These are phyloP conservation scores for Trichopria drosophilae DNA, from an alignment of 2,888 invertebrate species.

Conservation along the genomic window DNA sequence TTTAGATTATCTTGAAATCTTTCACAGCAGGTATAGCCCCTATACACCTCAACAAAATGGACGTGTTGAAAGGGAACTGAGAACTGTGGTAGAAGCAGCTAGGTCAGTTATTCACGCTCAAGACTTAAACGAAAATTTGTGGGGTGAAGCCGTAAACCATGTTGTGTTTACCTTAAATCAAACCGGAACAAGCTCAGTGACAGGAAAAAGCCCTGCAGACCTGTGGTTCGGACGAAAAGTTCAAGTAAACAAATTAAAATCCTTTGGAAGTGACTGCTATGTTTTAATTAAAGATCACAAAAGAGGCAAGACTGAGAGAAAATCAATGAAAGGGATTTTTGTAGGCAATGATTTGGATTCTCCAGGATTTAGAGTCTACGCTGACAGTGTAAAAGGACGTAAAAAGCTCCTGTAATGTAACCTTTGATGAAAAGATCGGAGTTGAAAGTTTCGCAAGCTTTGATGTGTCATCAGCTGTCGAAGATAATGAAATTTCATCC, in stretches of 20 bases:
- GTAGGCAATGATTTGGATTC: constrained; percentile 28
- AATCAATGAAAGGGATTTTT: constrained; percentile 27
- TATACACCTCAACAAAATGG: constrained; percentile 46
- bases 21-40: constrained; percentile 32
- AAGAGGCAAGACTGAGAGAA: constrained; percentile 19
- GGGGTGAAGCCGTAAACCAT: constrained; percentile 21
- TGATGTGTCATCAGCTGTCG: background rate
- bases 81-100: constrained; percentile 43
- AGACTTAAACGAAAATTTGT: constrained; percentile 10
- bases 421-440: constrained; percentile 19
- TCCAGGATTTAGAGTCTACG: constrained; percentile 24
- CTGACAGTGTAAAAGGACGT: constrained; percentile 18
- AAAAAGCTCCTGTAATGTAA: constrained; percentile 25
- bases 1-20: constrained; percentile 37
- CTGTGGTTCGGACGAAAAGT: constrained; percentile 30
- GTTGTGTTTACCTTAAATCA: constrained; percentile 28
- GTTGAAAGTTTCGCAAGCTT: background rate
- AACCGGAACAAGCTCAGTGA: constrained; percentile 16
- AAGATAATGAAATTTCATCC: background rate
- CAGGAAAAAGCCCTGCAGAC: constrained; percentile 25
- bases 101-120: constrained; percentile 32
- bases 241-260: constrained; percentile 17
- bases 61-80: constrained; percentile 45
- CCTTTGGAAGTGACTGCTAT: constrained; percentile 25
- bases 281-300: constrained; percentile 26